Percentiles rank a stretch among this genome's conserved stretches.
Evolutionary conservation across 2,888 invertebrate genomes (phyloP).

Genomic region (Tuberolachnus salignus): DNA sequence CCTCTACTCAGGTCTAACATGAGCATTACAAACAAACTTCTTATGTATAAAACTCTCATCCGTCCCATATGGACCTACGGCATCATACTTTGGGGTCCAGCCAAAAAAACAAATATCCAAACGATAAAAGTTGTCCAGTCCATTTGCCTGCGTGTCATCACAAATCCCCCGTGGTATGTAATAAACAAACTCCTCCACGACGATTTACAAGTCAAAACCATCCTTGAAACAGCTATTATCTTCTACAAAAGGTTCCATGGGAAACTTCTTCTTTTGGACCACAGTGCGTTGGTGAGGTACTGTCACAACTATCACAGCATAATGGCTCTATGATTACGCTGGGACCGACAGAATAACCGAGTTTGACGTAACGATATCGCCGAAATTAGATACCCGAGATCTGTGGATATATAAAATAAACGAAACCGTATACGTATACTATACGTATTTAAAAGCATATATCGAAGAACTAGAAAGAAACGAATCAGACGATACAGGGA

Average conservation of each 20-base stretch:
- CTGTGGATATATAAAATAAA: conserved; percentile 47
- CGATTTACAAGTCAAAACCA: neutral
- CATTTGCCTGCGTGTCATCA: neutral
- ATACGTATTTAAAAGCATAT: conserved; percentile 23
- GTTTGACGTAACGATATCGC: conserved; percentile 34
- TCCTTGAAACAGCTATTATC: neutral
- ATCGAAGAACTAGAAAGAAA: neutral
- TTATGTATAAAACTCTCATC: neutral
- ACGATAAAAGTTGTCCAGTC: neutral
- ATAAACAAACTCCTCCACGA: neutral
- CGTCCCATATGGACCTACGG: neutral
- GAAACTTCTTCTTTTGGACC: conserved; percentile 64
- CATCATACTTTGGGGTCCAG: neutral
- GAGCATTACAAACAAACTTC: neutral
- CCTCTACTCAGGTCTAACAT: neutral
- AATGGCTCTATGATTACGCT: conserved; percentile 66
- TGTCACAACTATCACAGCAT: conserved; percentile 67
- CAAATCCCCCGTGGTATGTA: neutral
- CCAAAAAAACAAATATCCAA: neutral
- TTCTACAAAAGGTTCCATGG: too few relatives aligned
- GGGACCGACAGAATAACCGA: conserved; percentile 65
- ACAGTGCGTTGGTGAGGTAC: conserved; percentile 67
- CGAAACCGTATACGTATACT: conserved; percentile 17
- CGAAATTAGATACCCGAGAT: conserved; percentile 19
- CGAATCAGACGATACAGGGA: too few relatives aligned